Evolutionary conservation across 1,140 invertebrate genomes (phyloP).

Genomic region (Grapholita molesta): DNA sequence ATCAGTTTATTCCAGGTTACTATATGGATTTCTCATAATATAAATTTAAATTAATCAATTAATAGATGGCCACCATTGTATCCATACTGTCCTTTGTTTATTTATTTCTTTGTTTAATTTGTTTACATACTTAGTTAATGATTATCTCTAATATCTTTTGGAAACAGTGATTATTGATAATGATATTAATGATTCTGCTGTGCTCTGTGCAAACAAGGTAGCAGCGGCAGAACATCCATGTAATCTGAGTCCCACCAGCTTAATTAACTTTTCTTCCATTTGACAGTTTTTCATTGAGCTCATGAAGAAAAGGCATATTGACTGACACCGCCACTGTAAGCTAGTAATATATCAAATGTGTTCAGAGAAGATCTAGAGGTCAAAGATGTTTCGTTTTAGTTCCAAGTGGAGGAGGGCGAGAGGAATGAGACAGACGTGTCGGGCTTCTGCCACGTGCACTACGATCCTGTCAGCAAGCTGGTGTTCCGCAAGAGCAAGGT

Average conservation of each 20-base stretch:
- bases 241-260: no score
- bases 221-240: no score
- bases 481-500: conserved; percentile 59
- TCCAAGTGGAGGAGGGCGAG: conserved; percentile 46
- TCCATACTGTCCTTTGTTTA: not conserved
- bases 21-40: conserved; percentile 9
- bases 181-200: no score
- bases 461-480: conserved; percentile 41
- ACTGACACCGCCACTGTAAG: no score
- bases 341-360: not conserved
- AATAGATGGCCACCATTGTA: not conserved
- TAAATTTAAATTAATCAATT: not conserved
- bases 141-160: not conserved
- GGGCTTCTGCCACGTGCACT: conserved; percentile 42
- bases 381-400: conserved; percentile 35
- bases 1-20: conserved; percentile 62
- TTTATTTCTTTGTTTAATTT: not conserved
- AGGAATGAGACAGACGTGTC: conserved; percentile 56
- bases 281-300: no score
- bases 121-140: not conserved
- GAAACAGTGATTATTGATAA: not conserved
- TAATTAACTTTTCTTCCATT: no score
- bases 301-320: no score
- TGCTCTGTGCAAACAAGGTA: no score
- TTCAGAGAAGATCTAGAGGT: not conserved